Base-by-base conservation (phyloP, 2,797 vertebrate species). In the Lemur catta region DNA sequence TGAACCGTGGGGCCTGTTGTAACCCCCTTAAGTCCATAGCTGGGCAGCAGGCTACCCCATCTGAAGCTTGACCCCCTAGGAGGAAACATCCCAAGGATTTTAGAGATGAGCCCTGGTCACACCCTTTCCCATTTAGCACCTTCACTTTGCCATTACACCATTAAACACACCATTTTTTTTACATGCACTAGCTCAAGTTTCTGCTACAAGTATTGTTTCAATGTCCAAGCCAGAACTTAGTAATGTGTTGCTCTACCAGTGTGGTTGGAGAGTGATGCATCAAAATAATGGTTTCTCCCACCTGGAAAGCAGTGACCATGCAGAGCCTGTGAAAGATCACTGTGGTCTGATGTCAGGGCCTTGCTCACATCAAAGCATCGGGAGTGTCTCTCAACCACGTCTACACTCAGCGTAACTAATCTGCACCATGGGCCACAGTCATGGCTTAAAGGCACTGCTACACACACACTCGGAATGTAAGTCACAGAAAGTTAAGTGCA, bases 371-470 rank as follows among this genome's bases (percentile, higher is more conserved):
- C 4, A 75, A 85, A 88, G 71, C 43, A 9, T 26, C 24, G 14
- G 43, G 50, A 84, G 35, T 10, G 12, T 52, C 50, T 22, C 50
- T 57, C 0, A 0, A 59, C 57, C 63, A 15, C 10, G 8, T 4
- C 17, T 33, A 14, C 1, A 3, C 78, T 14, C 1, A 35, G 22
- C 5, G 0, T 9, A 35, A 28, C 35, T 61, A 43, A 48, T 30
- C 41, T 84, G 74, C 3, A 30, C 0, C 18, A 1, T 14, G 50
- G 69, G 67, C 63, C 88, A 94, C 3, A 3, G 46, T 33, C 97
- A 78, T 38, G 65, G 43, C 78, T 78, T 67, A 33, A 18, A 48
- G 95, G 59, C 26, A 59, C 0, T 28, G 18, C 17, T 74, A 52
- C 2, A 48, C 7, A 6, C 1, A 35, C n/a, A 20, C 80, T 11